Evolutionary conservation across 2,113 vertebrate species (phyloP).

Genomic region (Engystomops pustulosus): DNA sequence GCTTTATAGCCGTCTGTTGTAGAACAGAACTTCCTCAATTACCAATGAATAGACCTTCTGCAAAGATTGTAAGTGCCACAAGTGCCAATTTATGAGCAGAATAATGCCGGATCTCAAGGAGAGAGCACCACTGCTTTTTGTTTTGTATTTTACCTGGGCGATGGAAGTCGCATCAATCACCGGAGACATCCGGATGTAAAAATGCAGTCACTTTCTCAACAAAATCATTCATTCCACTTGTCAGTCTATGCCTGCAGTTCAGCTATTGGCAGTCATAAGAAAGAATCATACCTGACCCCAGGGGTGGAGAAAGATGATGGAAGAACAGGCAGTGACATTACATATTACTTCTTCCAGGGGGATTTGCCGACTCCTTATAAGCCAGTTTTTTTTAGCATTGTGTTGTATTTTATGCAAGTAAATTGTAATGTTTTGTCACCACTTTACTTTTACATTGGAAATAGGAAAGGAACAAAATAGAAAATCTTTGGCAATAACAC

Average conservation of each 20-base stretch:
- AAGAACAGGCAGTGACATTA: slow-evolving; percentile 6
- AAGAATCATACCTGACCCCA: slow-evolving; percentile 52
- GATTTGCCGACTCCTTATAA: too few relatives aligned
- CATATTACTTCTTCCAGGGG: slow-evolving; percentile 27
- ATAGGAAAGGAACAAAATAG: too few relatives aligned
- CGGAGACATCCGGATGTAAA: slow-evolving; percentile 22
- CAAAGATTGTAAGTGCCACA: slow-evolving; percentile 28
- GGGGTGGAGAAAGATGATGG: slow-evolving; percentile 36
- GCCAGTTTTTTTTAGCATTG: background rate
- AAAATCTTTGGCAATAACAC: background rate
- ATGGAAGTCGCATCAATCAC: slow-evolving; percentile 44
- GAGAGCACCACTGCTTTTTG: background rate
- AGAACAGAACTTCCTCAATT: slow-evolving; percentile 52
- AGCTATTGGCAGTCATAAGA: slow-evolving; percentile 35
- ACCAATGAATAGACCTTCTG: slow-evolving; percentile 50
- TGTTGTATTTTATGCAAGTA: too few relatives aligned
- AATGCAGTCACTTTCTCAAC: slow-evolving; percentile 29
- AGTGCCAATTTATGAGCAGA: slow-evolving; percentile 45
- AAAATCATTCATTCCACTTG: slow-evolving; percentile 50
- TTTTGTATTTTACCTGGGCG: slow-evolving; percentile 35
- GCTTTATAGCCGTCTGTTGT: slow-evolving; percentile 53
- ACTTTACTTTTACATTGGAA: too few relatives aligned
- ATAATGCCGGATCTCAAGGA: slow-evolving; percentile 8
- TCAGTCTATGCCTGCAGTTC: slow-evolving; percentile 35
- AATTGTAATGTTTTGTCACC: too few relatives aligned